Evolutionary conservation across 2,797 vertebrate genomes (phyloP).

Genomic region (Ptychadena robeensis): DNA sequence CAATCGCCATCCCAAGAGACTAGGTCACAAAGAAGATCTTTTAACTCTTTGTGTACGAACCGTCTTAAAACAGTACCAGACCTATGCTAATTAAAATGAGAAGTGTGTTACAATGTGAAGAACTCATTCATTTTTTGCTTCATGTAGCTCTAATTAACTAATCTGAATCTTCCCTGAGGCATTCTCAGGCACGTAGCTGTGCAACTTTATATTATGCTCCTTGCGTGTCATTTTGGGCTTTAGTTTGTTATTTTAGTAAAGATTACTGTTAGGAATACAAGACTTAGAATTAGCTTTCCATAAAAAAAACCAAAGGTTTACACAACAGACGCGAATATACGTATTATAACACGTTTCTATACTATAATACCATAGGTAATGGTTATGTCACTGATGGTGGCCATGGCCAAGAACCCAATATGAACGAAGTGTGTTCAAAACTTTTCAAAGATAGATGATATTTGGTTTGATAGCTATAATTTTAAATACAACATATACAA

Average conservation of each 20-base stretch:
- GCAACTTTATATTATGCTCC: not conserved
- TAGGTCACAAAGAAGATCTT: slow-evolving; percentile 16
- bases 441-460: too few relatives aligned
- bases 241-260: not conserved
- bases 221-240: slow-evolving; percentile 8
- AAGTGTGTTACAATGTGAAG: not conserved
- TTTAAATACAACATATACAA: too few relatives aligned
- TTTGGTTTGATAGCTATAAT: too few relatives aligned
- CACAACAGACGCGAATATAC: too few relatives aligned
- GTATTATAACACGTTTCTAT: too few relatives aligned
- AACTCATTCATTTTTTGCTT: slow-evolving; percentile 42
- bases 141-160: slow-evolving; percentile 55
- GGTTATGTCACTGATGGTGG: too few relatives aligned
- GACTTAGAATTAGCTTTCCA: not conserved
- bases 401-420: not conserved
- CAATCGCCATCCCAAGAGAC: slow-evolving; percentile 18
- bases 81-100: slow-evolving; percentile 39
- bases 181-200: slow-evolving; percentile 12
- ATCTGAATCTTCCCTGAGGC: slow-evolving; percentile 38
- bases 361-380: too few relatives aligned
- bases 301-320: too few relatives aligned
- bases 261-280: too few relatives aligned
- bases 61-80: not conserved
- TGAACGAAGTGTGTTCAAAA: not conserved
- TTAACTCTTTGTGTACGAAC: slow-evolving; percentile 43